phyloP scores from a whole-genome alignment of 1,140 invertebrate genomes.

The Diabrotica virgifera region DNA sequence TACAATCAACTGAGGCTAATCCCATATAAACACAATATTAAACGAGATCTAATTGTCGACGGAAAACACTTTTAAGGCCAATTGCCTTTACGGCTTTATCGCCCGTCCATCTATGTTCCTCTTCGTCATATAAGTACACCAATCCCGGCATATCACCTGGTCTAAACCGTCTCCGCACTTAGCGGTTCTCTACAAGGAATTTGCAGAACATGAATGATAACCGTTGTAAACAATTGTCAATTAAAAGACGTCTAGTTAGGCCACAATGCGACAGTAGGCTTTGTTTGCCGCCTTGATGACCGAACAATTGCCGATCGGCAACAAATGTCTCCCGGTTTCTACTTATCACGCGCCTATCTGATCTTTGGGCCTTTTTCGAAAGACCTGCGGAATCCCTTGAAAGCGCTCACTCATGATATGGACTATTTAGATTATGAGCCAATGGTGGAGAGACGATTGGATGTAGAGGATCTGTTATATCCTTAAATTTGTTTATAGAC shows the following conservation, averaged over 20 bases:
- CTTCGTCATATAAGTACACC: no score
- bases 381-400: slow-evolving; percentile 3
- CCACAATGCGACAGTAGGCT: slow-evolving; percentile 44
- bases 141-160: neutral
- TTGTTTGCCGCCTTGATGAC: slow-evolving; percentile 44
- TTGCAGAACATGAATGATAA: slow-evolving; percentile 49
- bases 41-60: no score
- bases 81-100: no score
- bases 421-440: slow-evolving; percentile 1
- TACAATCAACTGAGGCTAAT: no score
- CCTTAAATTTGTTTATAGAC: no score
- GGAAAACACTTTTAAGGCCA: no score
- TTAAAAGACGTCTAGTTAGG: slow-evolving; percentile 48
- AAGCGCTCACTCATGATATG: slow-evolving; percentile 8
- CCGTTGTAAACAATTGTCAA: slow-evolving; percentile 50
- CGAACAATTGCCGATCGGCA: slow-evolving; percentile 41
- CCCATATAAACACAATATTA: no score
- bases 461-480: no score
- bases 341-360: slow-evolving; percentile 44
- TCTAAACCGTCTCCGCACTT: neutral
- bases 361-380: slow-evolving; percentile 23
- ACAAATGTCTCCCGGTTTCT: slow-evolving; percentile 41
- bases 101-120: no score
- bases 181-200: slow-evolving; percentile 44
- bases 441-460: neutral